phyloP scores from a whole-genome alignment of 1,140 invertebrate species.

The Araneus ventricosus region DNA sequence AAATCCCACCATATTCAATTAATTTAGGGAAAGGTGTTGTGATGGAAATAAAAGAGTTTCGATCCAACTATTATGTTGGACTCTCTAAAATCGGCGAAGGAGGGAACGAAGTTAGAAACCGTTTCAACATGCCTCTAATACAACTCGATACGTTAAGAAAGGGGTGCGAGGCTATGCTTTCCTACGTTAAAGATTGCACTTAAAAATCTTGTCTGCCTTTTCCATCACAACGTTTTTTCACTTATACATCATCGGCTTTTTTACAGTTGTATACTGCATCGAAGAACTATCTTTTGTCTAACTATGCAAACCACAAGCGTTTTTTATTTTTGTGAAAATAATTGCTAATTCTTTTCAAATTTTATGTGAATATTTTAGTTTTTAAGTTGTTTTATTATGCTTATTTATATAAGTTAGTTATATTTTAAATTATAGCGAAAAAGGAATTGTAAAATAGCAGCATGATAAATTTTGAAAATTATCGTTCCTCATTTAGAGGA shows the following conservation, averaged over 20 bases:
- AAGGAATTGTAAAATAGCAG: not conserved
- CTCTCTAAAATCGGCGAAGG: not conserved
- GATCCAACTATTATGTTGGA: not conserved
- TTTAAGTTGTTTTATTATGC: not conserved
- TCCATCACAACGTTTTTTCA: not conserved
- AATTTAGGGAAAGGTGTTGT: not conserved
- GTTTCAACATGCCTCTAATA: not conserved
- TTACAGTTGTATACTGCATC: too few relatives aligned
- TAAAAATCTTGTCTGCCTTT: too few relatives aligned
- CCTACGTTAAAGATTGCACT: not conserved
- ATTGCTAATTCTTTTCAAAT: too few relatives aligned
- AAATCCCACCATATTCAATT: not conserved
- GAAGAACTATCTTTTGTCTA: too few relatives aligned
- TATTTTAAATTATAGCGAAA: not conserved
- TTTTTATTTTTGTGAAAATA: too few relatives aligned
- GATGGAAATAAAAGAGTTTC: not conserved
- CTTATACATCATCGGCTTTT: accelerated
- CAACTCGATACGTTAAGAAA: not conserved
- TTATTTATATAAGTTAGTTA: not conserved
- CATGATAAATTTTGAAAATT: not conserved
- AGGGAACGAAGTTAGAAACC: not conserved
- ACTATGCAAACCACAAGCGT: too few relatives aligned
- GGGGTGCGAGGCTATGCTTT: not conserved
- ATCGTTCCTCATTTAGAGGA: not conserved
- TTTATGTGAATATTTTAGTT: too few relatives aligned